Percentiles rank a stretch among this genome's conserved stretches.
Evolutionary conservation across 2,797 vertebrate genomes (phyloP).

Genomic region (Macropus fuliginosus): DNA sequence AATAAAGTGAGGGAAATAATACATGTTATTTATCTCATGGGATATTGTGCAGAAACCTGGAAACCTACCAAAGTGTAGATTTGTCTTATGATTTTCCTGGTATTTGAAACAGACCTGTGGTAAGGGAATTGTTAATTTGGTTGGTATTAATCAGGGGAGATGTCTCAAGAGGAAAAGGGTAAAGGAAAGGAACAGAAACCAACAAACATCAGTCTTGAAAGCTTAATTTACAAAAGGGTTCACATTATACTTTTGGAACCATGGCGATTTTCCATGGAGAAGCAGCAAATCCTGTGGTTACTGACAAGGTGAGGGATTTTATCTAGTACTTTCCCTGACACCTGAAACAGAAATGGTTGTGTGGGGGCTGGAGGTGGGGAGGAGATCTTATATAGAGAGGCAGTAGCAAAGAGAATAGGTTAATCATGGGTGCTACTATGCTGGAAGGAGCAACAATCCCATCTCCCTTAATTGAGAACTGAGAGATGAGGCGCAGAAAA

Average conservation of each 20-base stretch:
- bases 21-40: background rate
- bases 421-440: background rate
- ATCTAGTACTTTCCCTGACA: background rate
- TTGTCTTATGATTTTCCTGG: background rate
- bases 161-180: background rate
- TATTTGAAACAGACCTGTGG: background rate
- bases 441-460: background rate
- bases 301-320: background rate
- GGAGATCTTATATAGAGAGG: background rate
- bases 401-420: background rate
- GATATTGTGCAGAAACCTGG: background rate
- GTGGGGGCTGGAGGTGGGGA: background rate
- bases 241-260: background rate
- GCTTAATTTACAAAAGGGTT: background rate
- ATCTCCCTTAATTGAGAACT: background rate
- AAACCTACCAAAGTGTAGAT: background rate
- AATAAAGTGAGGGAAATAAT: background rate
- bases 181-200: background rate
- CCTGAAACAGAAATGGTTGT: background rate
- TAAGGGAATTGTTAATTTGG: background rate
- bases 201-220: background rate
- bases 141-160: background rate
- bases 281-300: background rate
- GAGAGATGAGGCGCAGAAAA: background rate
- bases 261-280: background rate